Evolutionary conservation across 64 coral and sea anemone genomes (phyloP), one percentile per base, ranked within the genome.

Genomic region (Catalaphyllia jardinei): DNA sequence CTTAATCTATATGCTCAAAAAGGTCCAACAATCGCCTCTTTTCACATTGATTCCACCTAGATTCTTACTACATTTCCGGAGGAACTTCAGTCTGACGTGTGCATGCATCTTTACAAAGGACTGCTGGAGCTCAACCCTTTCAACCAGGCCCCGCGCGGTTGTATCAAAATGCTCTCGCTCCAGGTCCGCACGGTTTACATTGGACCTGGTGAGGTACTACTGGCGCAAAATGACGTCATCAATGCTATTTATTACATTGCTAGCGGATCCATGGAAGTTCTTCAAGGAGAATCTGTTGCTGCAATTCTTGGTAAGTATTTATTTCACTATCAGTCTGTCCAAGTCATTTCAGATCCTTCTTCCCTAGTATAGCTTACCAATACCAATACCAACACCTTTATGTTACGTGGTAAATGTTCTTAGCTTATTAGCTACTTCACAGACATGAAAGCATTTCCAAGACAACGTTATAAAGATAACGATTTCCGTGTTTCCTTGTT

Each of bases 271-370:
- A 88, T 96, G 94, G 94, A 96, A 64, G 94, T 96, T 17, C 71
- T 96, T 17, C 94, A 96, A 93, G 94, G 94, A 17, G 94, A 96
- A 74, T 93, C 94, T 4, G 94, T 96, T 25, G 88, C 94, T 76
- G 94, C 94, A 19, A 96, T 96, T 86, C 90, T 96, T 79, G 94
- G 94, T 96, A 88, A 54, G 83, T 61, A 82, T 46, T 8, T 46
- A 46, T 46, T 46, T 46, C 5, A 46, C 5, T 8, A 5, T 46
- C 9, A 57, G 54, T 57, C 10, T 15, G 1, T 1, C 54, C 15
- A 14, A 57, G 1, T 15, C 15, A 57, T 57, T 57, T 57, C 54
- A 57, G 11, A 57, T 1, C 54, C 42, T 46, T 46, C 42, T 46
- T 46, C 42, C 42, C 42, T 8, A 6, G 42, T 46, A 46, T 46